Evolutionary conservation across 2,113 vertebrate species (phyloP).

Genomic region (Panthera leo): DNA sequence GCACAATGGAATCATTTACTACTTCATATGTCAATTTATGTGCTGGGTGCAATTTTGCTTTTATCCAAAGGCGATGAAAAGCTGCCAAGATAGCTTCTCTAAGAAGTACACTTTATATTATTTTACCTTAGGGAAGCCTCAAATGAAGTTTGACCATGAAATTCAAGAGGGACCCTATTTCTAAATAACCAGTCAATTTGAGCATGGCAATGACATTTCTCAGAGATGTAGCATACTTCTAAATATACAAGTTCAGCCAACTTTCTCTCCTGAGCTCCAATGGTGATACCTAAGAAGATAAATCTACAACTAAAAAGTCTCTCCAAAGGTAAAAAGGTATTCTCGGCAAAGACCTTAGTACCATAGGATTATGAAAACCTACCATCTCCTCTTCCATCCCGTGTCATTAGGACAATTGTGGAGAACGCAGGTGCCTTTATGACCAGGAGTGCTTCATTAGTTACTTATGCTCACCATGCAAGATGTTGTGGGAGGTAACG

Average conservation of each 20-base stretch:
- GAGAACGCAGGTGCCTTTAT: neutral
- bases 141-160: constrained; percentile 45
- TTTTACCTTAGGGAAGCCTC: constrained; percentile 60
- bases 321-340: neutral
- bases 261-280: neutral
- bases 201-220: neutral
- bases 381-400: neutral
- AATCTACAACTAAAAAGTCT: neutral
- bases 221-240: neutral
- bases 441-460: neutral
- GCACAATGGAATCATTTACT: constrained; percentile 84
- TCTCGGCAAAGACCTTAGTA: neutral
- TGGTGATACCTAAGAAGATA: neutral
- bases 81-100: constrained; percentile 75
- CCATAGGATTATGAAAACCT: neutral
- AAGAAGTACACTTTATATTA: constrained; percentile 59
- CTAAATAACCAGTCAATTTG: constrained; percentile 31
- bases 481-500: neutral
- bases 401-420: neutral
- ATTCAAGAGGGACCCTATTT: constrained; percentile 6
- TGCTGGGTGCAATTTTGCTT: constrained; percentile 75
- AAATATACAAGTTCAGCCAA: neutral
- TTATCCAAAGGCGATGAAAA: constrained; percentile 75
- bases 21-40: constrained; percentile 79
- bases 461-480: neutral